phyloP scores from a whole-genome alignment of 2,888 invertebrate species.

The Agrilus cyanescens region DNA sequence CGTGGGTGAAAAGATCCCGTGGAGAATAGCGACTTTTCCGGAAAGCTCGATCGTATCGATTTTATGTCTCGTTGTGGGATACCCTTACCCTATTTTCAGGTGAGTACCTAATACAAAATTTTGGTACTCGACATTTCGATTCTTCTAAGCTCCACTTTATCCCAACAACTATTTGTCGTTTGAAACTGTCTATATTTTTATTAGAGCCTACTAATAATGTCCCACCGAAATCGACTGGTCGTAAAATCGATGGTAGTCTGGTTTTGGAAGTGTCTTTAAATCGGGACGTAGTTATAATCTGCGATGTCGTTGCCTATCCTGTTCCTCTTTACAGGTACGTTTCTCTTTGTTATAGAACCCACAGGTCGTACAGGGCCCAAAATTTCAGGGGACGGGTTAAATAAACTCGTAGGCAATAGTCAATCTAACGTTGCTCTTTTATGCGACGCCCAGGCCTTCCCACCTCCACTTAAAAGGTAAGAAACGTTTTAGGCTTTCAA shows the following conservation, averaged over 20 bases:
- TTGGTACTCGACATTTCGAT: not conserved
- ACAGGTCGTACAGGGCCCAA: slow-evolving; percentile 41
- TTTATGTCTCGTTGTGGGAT: slow-evolving; percentile 58
- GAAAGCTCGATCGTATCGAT: slow-evolving; percentile 45
- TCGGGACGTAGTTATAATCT: slow-evolving; percentile 20
- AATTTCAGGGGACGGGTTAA: slow-evolving; percentile 42
- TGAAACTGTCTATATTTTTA: slow-evolving; percentile 22
- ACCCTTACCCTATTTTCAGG: slow-evolving; percentile 60
- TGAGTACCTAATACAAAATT: slow-evolving; percentile 43
- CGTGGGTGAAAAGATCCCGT: slow-evolving; percentile 37
- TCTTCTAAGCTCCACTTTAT: not conserved
- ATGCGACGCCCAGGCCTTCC: slow-evolving; percentile 46
- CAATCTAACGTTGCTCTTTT: slow-evolving; percentile 30
- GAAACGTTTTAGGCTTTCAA: not conserved
- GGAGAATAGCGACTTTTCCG: slow-evolving; percentile 48
- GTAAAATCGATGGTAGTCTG: slow-evolving; percentile 39
- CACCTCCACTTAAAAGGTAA: slow-evolving; percentile 42
- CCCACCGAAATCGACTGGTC: slow-evolving; percentile 41
- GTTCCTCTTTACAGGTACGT: not conserved
- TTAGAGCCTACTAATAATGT: slow-evolving; percentile 58
- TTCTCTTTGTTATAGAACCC: slow-evolving; percentile 36
- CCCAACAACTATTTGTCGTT: not conserved
- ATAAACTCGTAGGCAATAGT: slow-evolving; percentile 33
- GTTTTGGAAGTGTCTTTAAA: slow-evolving; percentile 35
- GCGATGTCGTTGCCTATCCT: not conserved